phyloP scores from a whole-genome alignment of 1,140 invertebrate genomes.

The Drosophila azteca region DNA sequence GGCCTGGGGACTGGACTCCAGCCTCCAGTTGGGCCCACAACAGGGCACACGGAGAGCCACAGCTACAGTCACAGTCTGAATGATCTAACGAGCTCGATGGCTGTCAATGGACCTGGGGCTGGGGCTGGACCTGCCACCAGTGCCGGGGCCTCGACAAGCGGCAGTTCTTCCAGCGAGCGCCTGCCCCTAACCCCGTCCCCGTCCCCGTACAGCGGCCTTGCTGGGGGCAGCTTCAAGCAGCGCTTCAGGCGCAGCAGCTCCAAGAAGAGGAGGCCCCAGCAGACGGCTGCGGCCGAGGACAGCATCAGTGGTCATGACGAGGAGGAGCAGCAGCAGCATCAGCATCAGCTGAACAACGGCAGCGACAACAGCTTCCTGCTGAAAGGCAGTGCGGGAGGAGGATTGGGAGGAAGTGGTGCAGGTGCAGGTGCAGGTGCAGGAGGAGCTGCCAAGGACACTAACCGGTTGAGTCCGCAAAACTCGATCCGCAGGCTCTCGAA shows the following conservation, averaged over 20 bases:
- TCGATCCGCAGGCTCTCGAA: conserved; percentile 85
- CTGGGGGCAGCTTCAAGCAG: conserved; percentile 70
- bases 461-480: conserved; percentile 89
- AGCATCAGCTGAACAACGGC: conserved; percentile 72
- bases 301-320: conserved; percentile 44
- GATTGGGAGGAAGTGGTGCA: not conserved
- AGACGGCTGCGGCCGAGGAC: conserved; percentile 28
- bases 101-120: not conserved
- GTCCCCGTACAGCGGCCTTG: conserved; percentile 16
- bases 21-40: conserved; percentile 17
- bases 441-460: conserved; percentile 85
- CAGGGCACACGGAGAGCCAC: conserved; percentile 29
- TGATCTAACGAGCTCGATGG: conserved; percentile 42
- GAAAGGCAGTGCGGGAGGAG: conserved; percentile 1
- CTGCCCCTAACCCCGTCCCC: conserved; percentile 42
- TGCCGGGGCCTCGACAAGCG: conserved; percentile 53
- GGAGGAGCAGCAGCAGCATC: conserved; percentile 48
- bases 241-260: conserved; percentile 77
- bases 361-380: conserved; percentile 65
- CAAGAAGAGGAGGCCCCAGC: conserved; percentile 58
- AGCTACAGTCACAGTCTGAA: conserved; percentile 49
- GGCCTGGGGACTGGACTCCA: conserved; percentile 24
- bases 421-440: conserved; percentile 7
- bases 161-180: conserved; percentile 66
- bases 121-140: not conserved